These are phyloP conservation scores for Synanceia verrucosa DNA, from an alignment of 2,797 vertebrate genomes.

Conservation along the genomic window DNA sequence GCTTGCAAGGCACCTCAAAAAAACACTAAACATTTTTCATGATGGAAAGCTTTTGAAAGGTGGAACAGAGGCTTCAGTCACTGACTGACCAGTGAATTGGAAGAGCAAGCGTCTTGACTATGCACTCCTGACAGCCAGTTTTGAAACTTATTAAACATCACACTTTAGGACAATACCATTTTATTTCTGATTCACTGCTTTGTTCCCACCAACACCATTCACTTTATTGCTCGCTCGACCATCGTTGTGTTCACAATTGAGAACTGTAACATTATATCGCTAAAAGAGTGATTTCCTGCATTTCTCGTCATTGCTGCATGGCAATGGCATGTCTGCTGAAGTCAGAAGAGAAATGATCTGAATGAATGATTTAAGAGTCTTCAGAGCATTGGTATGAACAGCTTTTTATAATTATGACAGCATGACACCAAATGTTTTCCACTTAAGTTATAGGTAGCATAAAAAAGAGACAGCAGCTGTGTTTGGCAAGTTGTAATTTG, in stretches of 20 bases:
- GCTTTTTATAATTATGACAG: not conserved
- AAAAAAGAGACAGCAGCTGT: not conserved
- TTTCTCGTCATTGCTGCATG: slow-evolving; percentile 25
- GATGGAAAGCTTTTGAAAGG: too few relatives aligned
- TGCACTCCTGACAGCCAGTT: too few relatives aligned
- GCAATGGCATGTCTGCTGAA: not conserved
- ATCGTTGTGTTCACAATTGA: not conserved
- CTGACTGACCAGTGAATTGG: too few relatives aligned
- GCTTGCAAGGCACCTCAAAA: too few relatives aligned
- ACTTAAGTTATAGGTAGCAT: not conserved
- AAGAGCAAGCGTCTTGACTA: too few relatives aligned
- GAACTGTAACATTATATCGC: not conserved
- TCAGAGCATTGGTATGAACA: not conserved
- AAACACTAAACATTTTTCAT: too few relatives aligned
- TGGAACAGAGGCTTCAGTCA: too few relatives aligned
- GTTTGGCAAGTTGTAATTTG: not conserved
- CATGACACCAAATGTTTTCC: slow-evolving; percentile 11
- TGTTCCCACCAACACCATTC: not conserved
- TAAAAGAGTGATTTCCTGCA: not conserved
- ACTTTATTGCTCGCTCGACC: not conserved
- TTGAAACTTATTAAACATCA: too few relatives aligned
- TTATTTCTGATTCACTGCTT: not conserved
- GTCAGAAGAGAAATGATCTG: not conserved
- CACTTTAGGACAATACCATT: too few relatives aligned
- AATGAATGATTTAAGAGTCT: not conserved